A percentile compares a stretch with the other conserved stretches of the same genome.
phyloP scores from a whole-genome alignment of 2,888 invertebrate species.

The Patella caerulea region DNA sequence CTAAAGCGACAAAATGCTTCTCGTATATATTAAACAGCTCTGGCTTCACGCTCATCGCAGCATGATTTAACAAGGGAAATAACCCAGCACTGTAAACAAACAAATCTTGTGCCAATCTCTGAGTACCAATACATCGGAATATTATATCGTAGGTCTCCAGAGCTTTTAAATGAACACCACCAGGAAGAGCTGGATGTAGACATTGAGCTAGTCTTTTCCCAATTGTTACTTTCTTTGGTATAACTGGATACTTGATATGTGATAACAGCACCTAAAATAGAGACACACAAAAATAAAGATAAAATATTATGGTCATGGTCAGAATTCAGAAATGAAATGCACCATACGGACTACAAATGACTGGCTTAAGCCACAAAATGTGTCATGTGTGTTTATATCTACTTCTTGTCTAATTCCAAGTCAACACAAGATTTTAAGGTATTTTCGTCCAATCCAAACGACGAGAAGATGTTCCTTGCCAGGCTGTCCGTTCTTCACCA shows the following conservation, averaged over 20 bases:
- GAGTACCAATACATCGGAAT: slow-evolving; percentile 89
- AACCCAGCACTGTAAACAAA: slow-evolving; percentile 86
- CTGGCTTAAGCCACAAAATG: not conserved
- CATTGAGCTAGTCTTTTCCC: slow-evolving; percentile 93
- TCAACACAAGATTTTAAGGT: no score
- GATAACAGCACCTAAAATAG: slow-evolving; percentile 80
- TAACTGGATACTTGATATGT: slow-evolving; percentile 86
- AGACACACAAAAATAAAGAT: slow-evolving; percentile 11
- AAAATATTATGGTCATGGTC: not conserved
- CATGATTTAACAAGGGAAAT: slow-evolving; percentile 89
- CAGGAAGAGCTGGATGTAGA: slow-evolving; percentile 91
- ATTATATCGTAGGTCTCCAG: slow-evolving; percentile 92
- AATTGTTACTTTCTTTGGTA: slow-evolving; percentile 88
- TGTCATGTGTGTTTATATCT: not conserved
- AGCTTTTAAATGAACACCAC: slow-evolving; percentile 92
- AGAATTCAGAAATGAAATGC: not conserved
- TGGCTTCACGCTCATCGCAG: slow-evolving; percentile 90
- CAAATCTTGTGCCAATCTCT: slow-evolving; percentile 82
- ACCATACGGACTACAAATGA: not conserved
- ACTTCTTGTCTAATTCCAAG: not conserved
- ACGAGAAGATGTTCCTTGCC: no score
- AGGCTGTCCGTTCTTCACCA: no score
- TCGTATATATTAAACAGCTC: slow-evolving; percentile 87
- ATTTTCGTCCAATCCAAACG: no score
- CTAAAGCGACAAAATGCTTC: slow-evolving; percentile 87